Evolutionary conservation across 2,797 vertebrate species (phyloP).

Genomic region (Podarcis siculus): DNA sequence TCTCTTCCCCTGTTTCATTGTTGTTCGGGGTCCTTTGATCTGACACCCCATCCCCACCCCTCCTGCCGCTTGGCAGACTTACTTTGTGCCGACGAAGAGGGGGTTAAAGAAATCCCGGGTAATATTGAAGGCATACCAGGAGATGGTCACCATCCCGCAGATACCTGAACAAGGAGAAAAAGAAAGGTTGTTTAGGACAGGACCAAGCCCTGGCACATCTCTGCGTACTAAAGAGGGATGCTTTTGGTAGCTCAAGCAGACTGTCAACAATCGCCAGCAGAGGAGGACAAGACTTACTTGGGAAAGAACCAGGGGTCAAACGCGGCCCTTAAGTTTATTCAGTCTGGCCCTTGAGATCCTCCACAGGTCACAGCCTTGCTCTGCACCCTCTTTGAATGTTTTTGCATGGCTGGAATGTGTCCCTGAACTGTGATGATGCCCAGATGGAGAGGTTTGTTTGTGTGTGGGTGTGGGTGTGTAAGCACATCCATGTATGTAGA

Average conservation of each 20-base stretch:
- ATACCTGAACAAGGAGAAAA: slow-evolving; percentile 73
- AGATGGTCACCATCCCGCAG: slow-evolving; percentile 88
- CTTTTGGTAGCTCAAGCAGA: not conserved
- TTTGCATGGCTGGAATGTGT: too few species aligned
- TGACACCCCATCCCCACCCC: not conserved
- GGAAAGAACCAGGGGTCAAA: not conserved
- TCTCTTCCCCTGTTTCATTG: not conserved
- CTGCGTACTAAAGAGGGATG: not conserved
- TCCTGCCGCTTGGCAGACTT: slow-evolving; percentile 52
- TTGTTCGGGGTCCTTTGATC: not conserved
- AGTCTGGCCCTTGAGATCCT: too few species aligned
- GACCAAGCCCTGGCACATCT: not conserved
- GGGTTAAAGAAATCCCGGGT: slow-evolving; percentile 90
- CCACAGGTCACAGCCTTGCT: too few species aligned
- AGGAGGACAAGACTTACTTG: not conserved
- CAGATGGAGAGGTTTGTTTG: too few species aligned
- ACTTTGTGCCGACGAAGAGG: slow-evolving; percentile 84
- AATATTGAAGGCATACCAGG: slow-evolving; percentile 94
- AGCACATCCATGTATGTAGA: too few species aligned
- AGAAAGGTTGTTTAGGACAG: not conserved
- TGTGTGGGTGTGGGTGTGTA: too few species aligned
- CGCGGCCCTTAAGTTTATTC: too few species aligned
- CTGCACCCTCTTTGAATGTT: too few species aligned
- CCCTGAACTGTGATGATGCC: too few species aligned
- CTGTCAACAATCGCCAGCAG: not conserved